These are phyloP conservation scores for Lasioglossum malachurum DNA, from an alignment of 2,888 invertebrate genomes.

Conservation along the genomic window DNA sequence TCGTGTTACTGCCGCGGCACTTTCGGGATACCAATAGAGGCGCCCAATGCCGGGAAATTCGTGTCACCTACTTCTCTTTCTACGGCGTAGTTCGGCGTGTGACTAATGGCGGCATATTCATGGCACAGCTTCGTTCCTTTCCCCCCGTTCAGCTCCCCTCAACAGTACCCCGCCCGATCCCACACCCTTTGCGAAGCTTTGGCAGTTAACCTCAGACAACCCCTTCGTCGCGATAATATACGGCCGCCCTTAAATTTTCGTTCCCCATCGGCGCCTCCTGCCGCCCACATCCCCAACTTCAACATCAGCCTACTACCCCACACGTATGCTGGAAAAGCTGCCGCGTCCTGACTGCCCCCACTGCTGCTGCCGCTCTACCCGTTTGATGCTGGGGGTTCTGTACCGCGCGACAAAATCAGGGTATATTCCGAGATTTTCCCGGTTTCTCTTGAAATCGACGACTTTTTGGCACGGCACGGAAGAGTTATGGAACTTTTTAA, in stretches of 20 bases:
- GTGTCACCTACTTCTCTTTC: conserved; percentile 75
- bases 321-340: conserved; percentile 49
- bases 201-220: conserved; percentile 78
- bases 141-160: conserved; percentile 47
- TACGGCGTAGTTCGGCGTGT: conserved; percentile 74
- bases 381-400: background rate
- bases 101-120: conserved; percentile 78
- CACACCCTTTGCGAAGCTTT: conserved; percentile 69
- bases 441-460: background rate
- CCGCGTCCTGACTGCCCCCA: background rate
- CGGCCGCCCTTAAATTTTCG: conserved; percentile 75
- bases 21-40: conserved; percentile 73
- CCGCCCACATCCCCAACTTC: background rate
- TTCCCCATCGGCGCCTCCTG: conserved; percentile 57
- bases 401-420: background rate
- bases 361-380: background rate
- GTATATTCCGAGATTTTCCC: background rate
- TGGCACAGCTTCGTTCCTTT: conserved; percentile 65
- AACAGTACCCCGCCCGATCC: conserved; percentile 49
- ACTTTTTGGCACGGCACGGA: background rate
- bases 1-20: conserved; percentile 69
- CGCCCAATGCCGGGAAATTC: conserved; percentile 74
- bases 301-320: conserved; percentile 52
- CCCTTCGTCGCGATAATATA: conserved; percentile 75
- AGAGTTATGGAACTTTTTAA: conserved; percentile 1